Evolutionary conservation across 2,113 vertebrate species (phyloP).

Genomic region (Leptobrachium ailaonicum): DNA sequence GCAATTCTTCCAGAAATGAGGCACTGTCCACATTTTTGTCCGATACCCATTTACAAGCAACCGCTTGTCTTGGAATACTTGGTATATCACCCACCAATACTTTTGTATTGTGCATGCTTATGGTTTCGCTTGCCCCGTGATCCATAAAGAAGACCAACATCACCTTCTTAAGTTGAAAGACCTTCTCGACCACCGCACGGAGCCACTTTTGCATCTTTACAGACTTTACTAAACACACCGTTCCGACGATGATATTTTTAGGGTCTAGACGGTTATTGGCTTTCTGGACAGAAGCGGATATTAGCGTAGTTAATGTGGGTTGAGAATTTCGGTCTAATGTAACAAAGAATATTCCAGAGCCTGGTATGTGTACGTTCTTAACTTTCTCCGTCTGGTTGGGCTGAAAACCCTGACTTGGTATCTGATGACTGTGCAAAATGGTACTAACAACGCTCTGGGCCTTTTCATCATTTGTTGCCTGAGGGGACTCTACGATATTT

Average conservation of each 20-base stretch:
- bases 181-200: conserved; percentile 64
- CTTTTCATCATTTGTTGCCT: not conserved
- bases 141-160: conserved; percentile 71
- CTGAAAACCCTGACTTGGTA: conserved; percentile 53
- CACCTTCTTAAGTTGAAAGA: conserved; percentile 49
- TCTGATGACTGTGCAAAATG: not conserved
- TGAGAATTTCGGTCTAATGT: conserved; percentile 61
- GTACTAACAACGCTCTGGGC: not conserved
- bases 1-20: conserved; percentile 43
- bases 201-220: conserved; percentile 61
- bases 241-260: conserved; percentile 63
- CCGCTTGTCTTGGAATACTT: conserved; percentile 65
- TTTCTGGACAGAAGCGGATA: conserved; percentile 56
- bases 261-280: conserved; percentile 42
- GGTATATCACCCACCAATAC: conserved; percentile 49
- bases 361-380: conserved; percentile 63
- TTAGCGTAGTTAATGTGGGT: conserved; percentile 57
- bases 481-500: not conserved
- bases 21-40: conserved; percentile 51
- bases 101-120: conserved; percentile 58
- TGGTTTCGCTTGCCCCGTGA: conserved; percentile 61
- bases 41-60: conserved; percentile 69
- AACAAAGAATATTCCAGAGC: conserved; percentile 66
- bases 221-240: conserved; percentile 71
- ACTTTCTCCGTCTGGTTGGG: conserved; percentile 63